These are phyloP conservation scores for Forbesichthys papilliferus DNA, from an alignment of 2,113 vertebrate genomes.

Conservation along the genomic window DNA sequence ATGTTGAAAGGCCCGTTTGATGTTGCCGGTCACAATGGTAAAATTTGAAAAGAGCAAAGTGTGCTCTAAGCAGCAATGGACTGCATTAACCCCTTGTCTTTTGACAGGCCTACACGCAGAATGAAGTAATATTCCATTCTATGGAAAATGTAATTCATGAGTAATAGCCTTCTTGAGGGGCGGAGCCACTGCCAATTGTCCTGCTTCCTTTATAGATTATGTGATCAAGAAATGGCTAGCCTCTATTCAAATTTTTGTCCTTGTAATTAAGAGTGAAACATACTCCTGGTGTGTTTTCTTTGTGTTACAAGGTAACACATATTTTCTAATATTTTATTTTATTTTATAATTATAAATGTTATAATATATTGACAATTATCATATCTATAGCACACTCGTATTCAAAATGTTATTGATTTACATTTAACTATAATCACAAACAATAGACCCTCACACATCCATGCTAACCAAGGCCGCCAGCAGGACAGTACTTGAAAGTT, in stretches of 20 bases:
- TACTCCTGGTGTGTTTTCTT: constrained; percentile 6
- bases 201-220: constrained; percentile 31
- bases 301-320: not conserved
- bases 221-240: constrained; percentile 16
- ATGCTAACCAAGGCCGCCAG: not conserved
- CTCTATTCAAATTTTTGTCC: constrained; percentile 13
- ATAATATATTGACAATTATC: no score
- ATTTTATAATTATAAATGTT: no score
- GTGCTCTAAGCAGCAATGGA: constrained; percentile 65
- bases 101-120: constrained; percentile 72
- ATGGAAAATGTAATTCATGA: constrained; percentile 55
- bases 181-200: constrained; percentile 32
- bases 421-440: not conserved
- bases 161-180: constrained; percentile 43
- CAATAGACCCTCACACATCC: not conserved
- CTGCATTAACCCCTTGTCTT: constrained; percentile 72
- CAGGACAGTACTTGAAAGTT: constrained; percentile 28
- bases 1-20: constrained; percentile 77
- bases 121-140: constrained; percentile 58
- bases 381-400: no score
- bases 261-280: not conserved
- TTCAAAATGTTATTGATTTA: no score
- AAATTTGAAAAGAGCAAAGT: constrained; percentile 79
- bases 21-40: constrained; percentile 68
- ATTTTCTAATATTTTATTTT: not conserved